Evolutionary conservation across 2,797 vertebrate genomes (phyloP), one percentile per base, ranked within the genome.

Genomic region (Lithobates pipiens): DNA sequence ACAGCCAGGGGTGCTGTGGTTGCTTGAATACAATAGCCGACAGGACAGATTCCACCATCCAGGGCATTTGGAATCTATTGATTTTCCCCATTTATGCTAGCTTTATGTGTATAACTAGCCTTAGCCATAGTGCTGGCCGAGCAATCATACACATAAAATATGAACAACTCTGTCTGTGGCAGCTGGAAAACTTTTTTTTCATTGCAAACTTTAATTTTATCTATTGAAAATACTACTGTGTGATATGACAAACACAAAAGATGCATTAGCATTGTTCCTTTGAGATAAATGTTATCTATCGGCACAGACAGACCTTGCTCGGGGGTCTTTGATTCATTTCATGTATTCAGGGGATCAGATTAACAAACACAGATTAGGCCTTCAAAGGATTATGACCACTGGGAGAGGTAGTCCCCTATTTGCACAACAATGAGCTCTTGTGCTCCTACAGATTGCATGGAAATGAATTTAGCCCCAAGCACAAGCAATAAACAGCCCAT

Each of bases 391-490:
- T 10, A 27, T 13, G 75, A 61, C 68, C 68, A 72, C 36, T 46
- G 67, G 42, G 75, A 63, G 8, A 68, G 72, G 39, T 70, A 67
- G 27, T 54, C 39, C 77, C 57, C 72, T 69, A 72, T 80, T 61
- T 54, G 29, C 73, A 76, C 29, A 71, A 86, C 84, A 86, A 81
- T 81, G 27, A 29, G 25, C n/a, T 32, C 18, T 82, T 76, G 34
- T 86, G 65, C 73, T 50, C 73, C 84, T 73, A 61, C 69, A 73
- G 84, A 81, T 71, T 82, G n/a, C 44, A 82, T 85, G 83, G 78
- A 81, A 81, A 76, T 82, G 39, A 65, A 82, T 65, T 81, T 72
- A 70, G 79, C 80, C 50, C 74, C 5, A 61, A 67, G 73, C 79
- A 63, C 63, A 70, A 32, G 73, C 63, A 70, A 70, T 77, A 71